Evolutionary conservation across 2,113 vertebrate genomes (phyloP), one percentile per base, ranked within the genome.

Genomic region (Xiphophorus maculatus): DNA sequence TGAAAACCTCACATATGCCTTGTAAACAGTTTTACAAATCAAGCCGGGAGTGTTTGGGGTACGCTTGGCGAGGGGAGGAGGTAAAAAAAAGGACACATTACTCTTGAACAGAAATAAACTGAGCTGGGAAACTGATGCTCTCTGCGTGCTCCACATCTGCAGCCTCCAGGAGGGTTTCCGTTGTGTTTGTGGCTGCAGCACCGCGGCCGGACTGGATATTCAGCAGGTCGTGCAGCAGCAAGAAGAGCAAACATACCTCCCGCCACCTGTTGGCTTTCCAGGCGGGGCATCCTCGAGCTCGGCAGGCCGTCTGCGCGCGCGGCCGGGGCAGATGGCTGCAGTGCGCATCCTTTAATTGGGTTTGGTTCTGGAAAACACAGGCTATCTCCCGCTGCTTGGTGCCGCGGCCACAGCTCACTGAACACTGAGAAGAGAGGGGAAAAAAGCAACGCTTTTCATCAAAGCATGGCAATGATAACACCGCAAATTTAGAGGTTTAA

Each of bases 401-500:
- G 67, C 98, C 98, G 68, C 94, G 96, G 27, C 97, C 97, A 90
- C 98, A 99, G 74, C 95, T 96, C 84, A 95, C 96, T 69, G 98
- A 98, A 79, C 98, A 99, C 98, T 99, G 84, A 74, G 37, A 80
- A 66, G 13, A 15, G 29, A 15, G 30, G 30, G 6, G 28, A 19
- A 25, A 75, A 66, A 54, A 51, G 5, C 5, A 28, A 63, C 42
- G 58, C 48, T 51, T 51, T 51, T 51, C 17, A 54, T 54, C 48
- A 54, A 54, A 54, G 19, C 25, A n/a, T 58, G 19, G n/a, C 51
- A 58, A n/a, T n/a, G 8, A n/a, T n/a, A 58, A 58, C 3, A 2
- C 5, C 4, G 1, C 17, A 19, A 48, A 17, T 48, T 19, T 19
- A 48, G 44, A 48, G 17, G 44, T 19, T 48, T 19, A 4, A 14